Percentiles rank a stretch among this genome's conserved stretches.
phyloP scores from a whole-genome alignment of 2,888 invertebrate genomes.

The Eupithecia centaureata region DNA sequence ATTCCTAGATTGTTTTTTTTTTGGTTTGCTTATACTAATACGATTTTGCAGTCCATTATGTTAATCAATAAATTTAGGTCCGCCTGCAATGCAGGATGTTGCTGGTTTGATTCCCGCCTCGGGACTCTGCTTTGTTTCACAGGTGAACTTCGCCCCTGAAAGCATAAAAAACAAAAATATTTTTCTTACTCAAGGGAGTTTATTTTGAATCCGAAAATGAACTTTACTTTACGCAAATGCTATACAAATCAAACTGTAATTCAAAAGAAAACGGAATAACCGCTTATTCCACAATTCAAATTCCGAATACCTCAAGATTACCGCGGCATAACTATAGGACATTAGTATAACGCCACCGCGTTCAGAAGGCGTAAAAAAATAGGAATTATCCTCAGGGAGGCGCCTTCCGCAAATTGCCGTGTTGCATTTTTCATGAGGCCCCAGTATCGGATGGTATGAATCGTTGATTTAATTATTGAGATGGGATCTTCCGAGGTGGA shows the following conservation, averaged over 20 bases:
- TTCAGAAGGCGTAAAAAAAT: constrained; percentile 52
- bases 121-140: too few relatives aligned
- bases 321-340: constrained; percentile 41
- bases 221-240: background rate
- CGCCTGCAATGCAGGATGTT: too few relatives aligned
- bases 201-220: background rate
- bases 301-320: constrained; percentile 38
- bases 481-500: constrained; percentile 54
- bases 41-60: too few relatives aligned
- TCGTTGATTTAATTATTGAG: constrained; percentile 79
- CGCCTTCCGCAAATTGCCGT: constrained; percentile 71
- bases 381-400: constrained; percentile 58
- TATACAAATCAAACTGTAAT: constrained; percentile 9
- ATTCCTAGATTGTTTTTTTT: too few relatives aligned
- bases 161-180: too few relatives aligned
- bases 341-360: constrained; percentile 48
- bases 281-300: constrained; percentile 31
- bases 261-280: constrained; percentile 24
- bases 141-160: too few relatives aligned
- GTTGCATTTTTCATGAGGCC: constrained; percentile 81
- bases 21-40: too few relatives aligned
- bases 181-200: background rate
- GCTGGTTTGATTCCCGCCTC: too few relatives aligned
- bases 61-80: too few relatives aligned
- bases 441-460: constrained; percentile 70